These are phyloP conservation scores for Xenopus tropicalis DNA, from an alignment of 2,113 vertebrate species.

Conservation along the genomic window UCB_Xtro_10.0 CM004446.2:19693501-19694000, in stretches of 20 bases:
- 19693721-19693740: conserved; percentile 57
- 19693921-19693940: conserved; percentile 59
- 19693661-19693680: conserved; percentile 40
- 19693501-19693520: no score
- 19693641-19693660: conserved; percentile 35
- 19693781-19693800: conserved; percentile 52
- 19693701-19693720: conserved; percentile 55
- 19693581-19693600: conserved; percentile 38
- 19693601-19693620: conserved; percentile 33
- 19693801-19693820: conserved; percentile 62
- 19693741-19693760: conserved; percentile 59
- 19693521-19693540: no score
- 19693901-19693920: conserved; percentile 68
- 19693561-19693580: conserved; percentile 6
- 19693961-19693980: conserved; percentile 44
- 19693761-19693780: conserved; percentile 46
- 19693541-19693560: neutral
- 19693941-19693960: conserved; percentile 58
- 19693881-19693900: conserved; percentile 61
- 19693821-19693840: conserved; percentile 69
- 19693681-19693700: conserved; percentile 52
- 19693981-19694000: conserved; percentile 93
- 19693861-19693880: conserved; percentile 75
- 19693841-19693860: conserved; percentile 70
- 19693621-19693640: conserved; percentile 32